Conservation (phyloP, 2,888 invertebrate genomes). For the Malacosoma neustria region DNA sequence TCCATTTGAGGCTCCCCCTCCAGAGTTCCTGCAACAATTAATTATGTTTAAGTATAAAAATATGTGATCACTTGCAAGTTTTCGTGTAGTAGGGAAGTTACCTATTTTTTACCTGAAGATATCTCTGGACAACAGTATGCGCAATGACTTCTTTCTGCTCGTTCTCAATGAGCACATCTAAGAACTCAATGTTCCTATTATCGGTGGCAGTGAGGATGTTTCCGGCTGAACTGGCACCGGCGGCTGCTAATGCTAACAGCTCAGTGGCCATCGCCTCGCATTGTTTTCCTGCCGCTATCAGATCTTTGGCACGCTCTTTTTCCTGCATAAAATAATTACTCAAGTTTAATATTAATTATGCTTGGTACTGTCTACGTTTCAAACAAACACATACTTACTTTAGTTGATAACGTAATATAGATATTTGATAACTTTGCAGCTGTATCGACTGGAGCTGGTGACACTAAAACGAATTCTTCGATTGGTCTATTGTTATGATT, state of each 20-base stretch:
- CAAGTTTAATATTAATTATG: conserved; percentile 21
- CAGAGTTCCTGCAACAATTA: conserved; percentile 88
- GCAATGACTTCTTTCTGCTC: conserved; percentile 99
- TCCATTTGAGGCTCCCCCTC: conserved; percentile 98
- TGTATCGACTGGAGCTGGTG: conserved; percentile 99
- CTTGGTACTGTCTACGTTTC: conserved; percentile 5
- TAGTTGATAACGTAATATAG: conserved; percentile 89
- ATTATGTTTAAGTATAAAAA: conserved; percentile 4
- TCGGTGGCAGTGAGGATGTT: conserved; percentile 96
- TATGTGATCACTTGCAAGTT: conserved; percentile 1
- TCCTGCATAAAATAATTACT: conserved; percentile 72
- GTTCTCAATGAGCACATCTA: conserved; percentile 97
- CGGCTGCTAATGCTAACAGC: conserved; percentile 93
- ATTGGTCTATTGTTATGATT: conserved; percentile 96
- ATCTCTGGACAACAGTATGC: conserved; percentile 97
- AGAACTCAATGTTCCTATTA: conserved; percentile 92
- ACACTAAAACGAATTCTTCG: conserved; percentile 98
- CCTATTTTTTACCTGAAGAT: conserved; percentile 88
- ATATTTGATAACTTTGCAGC: conserved; percentile 98
- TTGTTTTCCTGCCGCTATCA: conserved; percentile 95
- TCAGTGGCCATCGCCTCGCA: conserved; percentile 99
- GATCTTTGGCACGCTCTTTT: conserved; percentile 97
- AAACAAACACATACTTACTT: conserved; percentile 57
- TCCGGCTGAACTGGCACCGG: conserved; percentile 95
- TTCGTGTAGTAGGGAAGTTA: conserved; percentile 43